Evolutionary conservation across 2,797 vertebrate genomes (phyloP).

Genomic region (Yasuhikotakia modesta): DNA sequence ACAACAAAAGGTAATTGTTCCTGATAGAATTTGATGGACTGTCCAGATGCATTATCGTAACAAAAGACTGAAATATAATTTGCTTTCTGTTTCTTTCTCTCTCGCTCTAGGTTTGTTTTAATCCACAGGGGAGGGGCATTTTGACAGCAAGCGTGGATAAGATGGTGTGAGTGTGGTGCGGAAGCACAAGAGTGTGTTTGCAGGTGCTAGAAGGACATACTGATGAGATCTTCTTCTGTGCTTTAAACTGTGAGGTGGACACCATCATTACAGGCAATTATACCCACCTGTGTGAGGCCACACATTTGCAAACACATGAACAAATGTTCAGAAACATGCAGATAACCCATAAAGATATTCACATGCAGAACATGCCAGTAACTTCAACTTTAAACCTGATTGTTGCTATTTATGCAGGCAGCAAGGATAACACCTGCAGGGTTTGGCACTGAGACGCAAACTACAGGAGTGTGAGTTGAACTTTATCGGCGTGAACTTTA

Average conservation of each 20-base stretch:
- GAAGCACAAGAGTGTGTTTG: slow-evolving; percentile 83
- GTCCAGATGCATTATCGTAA: slow-evolving; percentile 1
- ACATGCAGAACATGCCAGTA: neutral
- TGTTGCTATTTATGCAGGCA: slow-evolving; percentile 76
- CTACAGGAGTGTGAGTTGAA: neutral
- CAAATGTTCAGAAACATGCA: neutral
- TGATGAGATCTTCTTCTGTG: slow-evolving; percentile 92
- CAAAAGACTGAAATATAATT: slow-evolving; percentile 21
- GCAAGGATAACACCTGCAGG: slow-evolving; percentile 94
- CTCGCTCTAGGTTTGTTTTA: slow-evolving; percentile 82
- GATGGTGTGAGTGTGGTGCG: slow-evolving; percentile 91
- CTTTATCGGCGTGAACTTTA: too few relatives aligned
- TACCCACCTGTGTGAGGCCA: slow-evolving; percentile 23
- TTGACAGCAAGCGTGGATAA: slow-evolving; percentile 91
- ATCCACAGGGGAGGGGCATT: slow-evolving; percentile 85
- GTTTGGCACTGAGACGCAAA: slow-evolving; percentile 83
- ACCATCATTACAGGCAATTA: slow-evolving; percentile 90
- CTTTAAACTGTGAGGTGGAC: slow-evolving; percentile 93
- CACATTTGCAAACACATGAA: neutral
- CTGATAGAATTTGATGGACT: slow-evolving; percentile 13
- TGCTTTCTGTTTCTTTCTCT: neutral
- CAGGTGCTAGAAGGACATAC: slow-evolving; percentile 88
- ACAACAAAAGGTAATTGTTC: slow-evolving; percentile 3
- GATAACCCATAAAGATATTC: slow-evolving; percentile 18
- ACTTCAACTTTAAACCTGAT: slow-evolving; percentile 19